Evolutionary conservation across 2,888 invertebrate species (phyloP), one percentile per base, ranked within the genome.

Genomic region (Cosmorhoe ocellata): DNA sequence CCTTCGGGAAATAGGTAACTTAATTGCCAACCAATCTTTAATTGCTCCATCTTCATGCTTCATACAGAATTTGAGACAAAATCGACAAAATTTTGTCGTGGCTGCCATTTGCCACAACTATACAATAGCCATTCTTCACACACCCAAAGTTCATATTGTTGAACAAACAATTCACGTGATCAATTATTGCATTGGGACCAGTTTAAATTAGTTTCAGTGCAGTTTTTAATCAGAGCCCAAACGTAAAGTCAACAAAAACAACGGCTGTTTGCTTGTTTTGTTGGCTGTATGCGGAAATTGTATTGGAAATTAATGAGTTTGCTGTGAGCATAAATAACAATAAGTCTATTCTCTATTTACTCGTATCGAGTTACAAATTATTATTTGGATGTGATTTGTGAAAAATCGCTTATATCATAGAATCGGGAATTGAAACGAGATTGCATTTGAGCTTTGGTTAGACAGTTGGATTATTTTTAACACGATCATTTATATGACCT

Each of bases 291-390:
- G 10, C 43, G 27, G 38, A 31, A 37, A 34, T 39, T 50, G 39
- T 50, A 50, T 50, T 40, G 50, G 39, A 43, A 43, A 52, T 47
- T 47, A 47, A 52, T 52, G 33, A 38, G 52, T 52, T 52, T 39
- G 34, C 11, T 13, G 18, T 32, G 14, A 8, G 13, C 28, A 46
- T 46, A 46, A 46, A 51, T 38, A 51, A 37, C 24, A 3, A 13
- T 13, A 30, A 30, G 18, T 30, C 31, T 9, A 11, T 36, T 10
- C 27, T 14, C 14, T 36, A 36, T 28, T 18, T 43, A 27, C 14
- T 33, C 6, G 14, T n/a, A 33, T 41, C 12, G 13, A 27, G 38
- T 38, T 38, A 11, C 36, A 36, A 24, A 30, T 30, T 18, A 30
- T 40, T 14, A 24, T 41, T n/a, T 32, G 31, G 40, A 31, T 41